Conservation (phyloP, 2,113 vertebrate genomes). For the Actenoides lindsayi region DNA sequence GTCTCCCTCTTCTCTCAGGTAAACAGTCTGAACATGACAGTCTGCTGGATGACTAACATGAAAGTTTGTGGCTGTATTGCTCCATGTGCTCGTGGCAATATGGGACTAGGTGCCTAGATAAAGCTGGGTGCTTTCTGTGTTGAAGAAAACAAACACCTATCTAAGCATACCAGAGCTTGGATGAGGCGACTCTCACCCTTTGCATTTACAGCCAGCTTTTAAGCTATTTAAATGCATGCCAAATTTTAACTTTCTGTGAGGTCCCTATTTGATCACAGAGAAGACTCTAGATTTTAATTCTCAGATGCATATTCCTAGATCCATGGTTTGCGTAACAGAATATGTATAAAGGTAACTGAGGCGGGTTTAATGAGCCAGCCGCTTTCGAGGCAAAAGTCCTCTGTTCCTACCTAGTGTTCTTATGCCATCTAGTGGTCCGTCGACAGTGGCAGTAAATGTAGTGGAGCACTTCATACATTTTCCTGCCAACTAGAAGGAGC, state of each 20-base stretch:
- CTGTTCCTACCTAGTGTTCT: not conserved
- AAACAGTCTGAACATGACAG: not conserved
- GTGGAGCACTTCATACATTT: accelerated
- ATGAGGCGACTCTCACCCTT: not conserved
- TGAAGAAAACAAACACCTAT: not conserved
- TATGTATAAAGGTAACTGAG: not conserved
- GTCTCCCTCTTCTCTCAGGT: not conserved
- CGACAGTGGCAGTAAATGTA: not conserved
- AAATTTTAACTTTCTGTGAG: not conserved
- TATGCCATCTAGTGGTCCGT: conserved; percentile 67
- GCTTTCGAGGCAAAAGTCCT: accelerated
- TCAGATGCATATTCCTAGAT: not conserved
- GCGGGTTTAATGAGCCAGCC: accelerated
- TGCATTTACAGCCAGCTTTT: not conserved
- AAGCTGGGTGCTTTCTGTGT: not conserved
- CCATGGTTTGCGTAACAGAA: not conserved
- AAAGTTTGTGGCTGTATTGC: not conserved
- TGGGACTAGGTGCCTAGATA: not conserved
- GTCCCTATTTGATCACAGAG: not conserved
- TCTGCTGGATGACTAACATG: not conserved
- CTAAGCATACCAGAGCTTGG: not conserved
- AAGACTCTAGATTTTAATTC: not conserved
- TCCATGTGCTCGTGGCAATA: not conserved
- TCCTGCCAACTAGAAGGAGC: not conserved
- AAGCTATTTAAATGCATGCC: not conserved